Percentiles rank a stretch among this genome's conserved stretches.
Evolutionary conservation across 2,797 vertebrate species (phyloP).

Genomic region (Carapus acus): DNA sequence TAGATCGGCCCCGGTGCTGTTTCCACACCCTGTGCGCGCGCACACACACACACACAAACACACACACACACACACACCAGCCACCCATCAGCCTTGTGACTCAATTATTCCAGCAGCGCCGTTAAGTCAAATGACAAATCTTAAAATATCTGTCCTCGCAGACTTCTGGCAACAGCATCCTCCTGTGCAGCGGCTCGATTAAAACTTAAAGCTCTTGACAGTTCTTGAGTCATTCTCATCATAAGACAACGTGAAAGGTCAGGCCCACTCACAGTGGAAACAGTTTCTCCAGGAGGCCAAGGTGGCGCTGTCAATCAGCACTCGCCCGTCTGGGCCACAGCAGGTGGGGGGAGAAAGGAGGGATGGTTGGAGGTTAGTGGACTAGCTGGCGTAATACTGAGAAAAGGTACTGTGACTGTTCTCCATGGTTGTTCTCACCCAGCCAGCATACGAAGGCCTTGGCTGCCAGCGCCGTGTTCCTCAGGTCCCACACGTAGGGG

Average conservation of each 20-base stretch:
- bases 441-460: slow-evolving; percentile 82
- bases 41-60: too few species aligned
- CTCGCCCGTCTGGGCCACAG: slow-evolving; percentile 71
- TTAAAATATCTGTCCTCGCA: too few species aligned
- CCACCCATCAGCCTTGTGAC: too few species aligned
- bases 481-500: slow-evolving; percentile 84
- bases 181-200: slow-evolving; percentile 1
- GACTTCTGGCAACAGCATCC: too few species aligned
- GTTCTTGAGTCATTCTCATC: background rate
- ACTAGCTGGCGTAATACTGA: too few species aligned
- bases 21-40: slow-evolving; percentile 76
- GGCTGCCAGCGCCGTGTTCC: slow-evolving; percentile 77
- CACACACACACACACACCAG: too few species aligned
- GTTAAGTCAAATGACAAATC: too few species aligned
- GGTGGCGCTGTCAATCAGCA: slow-evolving; percentile 71
- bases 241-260: background rate
- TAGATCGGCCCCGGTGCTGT: slow-evolving; percentile 62
- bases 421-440: slow-evolving; percentile 71
- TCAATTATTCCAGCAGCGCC: too few species aligned
- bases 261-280: slow-evolving; percentile 78
- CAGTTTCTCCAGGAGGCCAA: slow-evolving; percentile 79
- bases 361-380: too few species aligned
- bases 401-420: too few species aligned
- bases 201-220: background rate
- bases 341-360: background rate